Percentiles rank a stretch among this genome's conserved stretches.
These are phyloP conservation scores for Andrena hattorfiana DNA, from an alignment of 2,888 invertebrate species.

Conservation along the genomic window DNA sequence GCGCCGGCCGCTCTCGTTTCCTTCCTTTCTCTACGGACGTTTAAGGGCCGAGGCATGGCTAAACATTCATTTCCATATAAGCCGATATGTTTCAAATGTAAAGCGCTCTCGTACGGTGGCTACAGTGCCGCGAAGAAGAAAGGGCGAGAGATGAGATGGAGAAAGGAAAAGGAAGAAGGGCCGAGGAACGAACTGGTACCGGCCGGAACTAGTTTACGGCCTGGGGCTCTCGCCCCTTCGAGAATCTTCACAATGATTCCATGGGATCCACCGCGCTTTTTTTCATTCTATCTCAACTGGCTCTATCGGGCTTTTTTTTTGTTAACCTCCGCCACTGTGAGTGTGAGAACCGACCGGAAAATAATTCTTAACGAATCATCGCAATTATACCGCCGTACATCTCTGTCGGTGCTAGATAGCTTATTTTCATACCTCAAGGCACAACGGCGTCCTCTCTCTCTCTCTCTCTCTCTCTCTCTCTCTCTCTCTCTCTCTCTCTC, in stretches of 20 bases:
- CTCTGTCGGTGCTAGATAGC: neutral
- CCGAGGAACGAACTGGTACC: slow-evolving; percentile 72
- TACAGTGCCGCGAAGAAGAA: slow-evolving; percentile 53
- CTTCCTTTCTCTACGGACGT: slow-evolving; percentile 34
- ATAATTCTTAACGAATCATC: slow-evolving; percentile 59
- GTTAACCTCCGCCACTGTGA: slow-evolving; percentile 49
- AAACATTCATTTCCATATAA: slow-evolving; percentile 81
- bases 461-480: too few relatives aligned
- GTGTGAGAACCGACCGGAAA: slow-evolving; percentile 75
- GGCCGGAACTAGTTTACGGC: slow-evolving; percentile 77
- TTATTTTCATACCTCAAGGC: slow-evolving; percentile 7
- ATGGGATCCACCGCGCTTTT: slow-evolving; percentile 69
- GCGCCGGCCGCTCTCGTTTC: slow-evolving; percentile 44
- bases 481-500: neutral
- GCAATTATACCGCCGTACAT: slow-evolving; percentile 30
- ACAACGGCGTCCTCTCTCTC: neutral
- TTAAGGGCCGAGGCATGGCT: slow-evolving; percentile 72
- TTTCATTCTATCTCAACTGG: slow-evolving; percentile 69
- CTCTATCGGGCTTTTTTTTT: slow-evolving; percentile 64
- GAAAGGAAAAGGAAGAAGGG: slow-evolving; percentile 55
- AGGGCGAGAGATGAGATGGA: slow-evolving; percentile 57
- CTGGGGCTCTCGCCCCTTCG: slow-evolving; percentile 71
- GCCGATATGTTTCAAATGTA: slow-evolving; percentile 81
- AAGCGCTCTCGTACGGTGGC: slow-evolving; percentile 67
- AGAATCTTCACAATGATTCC: slow-evolving; percentile 69